Base-by-base conservation (phyloP, 2,888 invertebrate genomes). In the Netelia melanura region DNA sequence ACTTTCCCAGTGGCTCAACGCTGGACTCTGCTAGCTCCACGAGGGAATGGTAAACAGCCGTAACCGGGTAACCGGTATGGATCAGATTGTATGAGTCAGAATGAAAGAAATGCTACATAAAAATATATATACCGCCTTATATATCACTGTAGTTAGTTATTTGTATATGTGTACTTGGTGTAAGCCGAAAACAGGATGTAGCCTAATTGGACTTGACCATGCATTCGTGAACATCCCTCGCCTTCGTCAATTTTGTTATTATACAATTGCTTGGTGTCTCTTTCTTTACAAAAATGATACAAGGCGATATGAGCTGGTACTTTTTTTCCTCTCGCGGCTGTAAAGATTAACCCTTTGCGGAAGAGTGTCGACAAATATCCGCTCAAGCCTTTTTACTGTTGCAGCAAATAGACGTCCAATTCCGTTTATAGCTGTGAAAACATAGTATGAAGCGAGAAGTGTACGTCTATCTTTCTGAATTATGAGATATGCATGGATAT, bases 181-280 rank as follows among this genome's bases (percentile, higher is more conserved):
- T 75, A 65, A 68, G 78, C 83, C 87, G 86, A 89, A 91, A 90
- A 91, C 92, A 90, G 91, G 91, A 92, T 91, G 91, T 87, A 83
- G 84, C 87, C 85, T 90, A 91, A 92, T 92, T 91, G 89, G 80
- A 88, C 86, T 89, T 90, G 88, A 90, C 89, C 86, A 78, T 74
- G 68, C 52, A 80, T 52, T 83, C 86, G 56, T 71, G 64, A 52
- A 38, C 70, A 68, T 30, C 62, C 83, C 48, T 48, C 70, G 68
- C 68, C 67, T 62, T 65, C 70, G 48, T 52, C 74, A 75, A 82
- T 82, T 85, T 85, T 56, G 72, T 80, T 80, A 68, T 67, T 48
- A 25, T 25, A 56, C 76, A 72, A 83, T 77, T 82, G 67, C 38
- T 23, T 14, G 21, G 61, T 76, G n/a, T 44, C 64, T 62, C 77